These are phyloP conservation scores for Corythaeola cristata DNA, from an alignment of 2,113 vertebrate genomes.

Conservation along the genomic window DNA sequence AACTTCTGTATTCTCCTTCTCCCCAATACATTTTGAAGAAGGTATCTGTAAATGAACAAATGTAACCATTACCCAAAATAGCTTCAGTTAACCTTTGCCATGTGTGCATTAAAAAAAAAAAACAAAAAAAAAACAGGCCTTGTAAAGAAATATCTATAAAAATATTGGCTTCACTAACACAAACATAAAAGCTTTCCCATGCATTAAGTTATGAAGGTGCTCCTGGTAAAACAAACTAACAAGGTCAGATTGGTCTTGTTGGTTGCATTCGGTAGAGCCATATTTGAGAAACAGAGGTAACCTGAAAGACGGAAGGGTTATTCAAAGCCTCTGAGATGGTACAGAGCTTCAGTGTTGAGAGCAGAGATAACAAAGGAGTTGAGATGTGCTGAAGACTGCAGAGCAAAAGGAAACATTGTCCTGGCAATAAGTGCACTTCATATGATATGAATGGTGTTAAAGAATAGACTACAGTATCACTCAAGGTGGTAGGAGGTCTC, in stretches of 20 bases:
- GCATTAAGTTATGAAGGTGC: background rate
- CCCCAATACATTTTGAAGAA: background rate
- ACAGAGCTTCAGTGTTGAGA: background rate
- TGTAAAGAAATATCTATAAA: background rate
- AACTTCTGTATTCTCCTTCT: background rate
- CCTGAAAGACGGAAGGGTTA: background rate
- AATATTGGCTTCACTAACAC: background rate
- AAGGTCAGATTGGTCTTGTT: background rate
- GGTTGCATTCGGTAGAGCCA: background rate
- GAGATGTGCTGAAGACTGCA: background rate
- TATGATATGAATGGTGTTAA: background rate
- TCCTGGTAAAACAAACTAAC: background rate
- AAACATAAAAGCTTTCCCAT: background rate
- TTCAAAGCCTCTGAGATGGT: background rate
- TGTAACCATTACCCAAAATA: background rate
- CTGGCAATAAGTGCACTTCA: background rate
- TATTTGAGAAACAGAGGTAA: background rate
- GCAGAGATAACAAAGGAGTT: background rate
- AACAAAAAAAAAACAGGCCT: background rate
- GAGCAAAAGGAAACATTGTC: background rate
- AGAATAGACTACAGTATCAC: background rate
- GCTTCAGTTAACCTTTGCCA: background rate
- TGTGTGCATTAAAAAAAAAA: background rate
- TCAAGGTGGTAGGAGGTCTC: background rate
- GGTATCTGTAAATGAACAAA: background rate